These are phyloP conservation scores for Microcebus lehilahytsara DNA, from an alignment of 2,113 vertebrate species.

Conservation along the genomic window DNA sequence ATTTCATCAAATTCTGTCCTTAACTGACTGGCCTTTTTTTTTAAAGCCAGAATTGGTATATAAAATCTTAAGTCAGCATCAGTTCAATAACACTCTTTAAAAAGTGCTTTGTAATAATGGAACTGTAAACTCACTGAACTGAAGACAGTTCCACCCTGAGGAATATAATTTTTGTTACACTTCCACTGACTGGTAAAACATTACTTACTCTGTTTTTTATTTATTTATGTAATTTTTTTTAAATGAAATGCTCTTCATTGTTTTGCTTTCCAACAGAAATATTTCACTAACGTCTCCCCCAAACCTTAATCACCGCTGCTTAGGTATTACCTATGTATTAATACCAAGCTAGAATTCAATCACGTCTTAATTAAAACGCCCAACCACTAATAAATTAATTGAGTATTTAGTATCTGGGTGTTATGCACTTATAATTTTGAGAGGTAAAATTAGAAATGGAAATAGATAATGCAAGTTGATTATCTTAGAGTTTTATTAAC, in stretches of 20 bases:
- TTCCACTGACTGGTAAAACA: conserved; percentile 50
- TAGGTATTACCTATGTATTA: neutral
- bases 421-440: conserved; percentile 65
- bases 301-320: conserved; percentile 46
- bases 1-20: conserved; percentile 30
- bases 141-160: neutral
- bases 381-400: conserved; percentile 73
- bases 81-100: conserved; percentile 14
- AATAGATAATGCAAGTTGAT: conserved; percentile 20
- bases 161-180: conserved; percentile 38
- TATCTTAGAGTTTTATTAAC: conserved; percentile 65
- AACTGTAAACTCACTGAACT: conserved; percentile 19
- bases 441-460: conserved; percentile 73
- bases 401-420: conserved; percentile 58
- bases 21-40: neutral
- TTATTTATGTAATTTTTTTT: neutral
- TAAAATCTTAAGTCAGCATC: conserved; percentile 38
- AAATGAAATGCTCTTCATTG: conserved; percentile 1
- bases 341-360: conserved; percentile 13
- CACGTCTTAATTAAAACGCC: conserved; percentile 73
- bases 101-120: conserved; percentile 16
- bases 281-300: conserved; percentile 37
- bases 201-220: neutral
- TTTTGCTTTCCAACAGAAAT: neutral
- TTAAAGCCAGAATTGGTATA: neutral